Evolutionary conservation across 2,113 vertebrate genomes (phyloP).

Genomic region (Phasianus colchicus): DNA sequence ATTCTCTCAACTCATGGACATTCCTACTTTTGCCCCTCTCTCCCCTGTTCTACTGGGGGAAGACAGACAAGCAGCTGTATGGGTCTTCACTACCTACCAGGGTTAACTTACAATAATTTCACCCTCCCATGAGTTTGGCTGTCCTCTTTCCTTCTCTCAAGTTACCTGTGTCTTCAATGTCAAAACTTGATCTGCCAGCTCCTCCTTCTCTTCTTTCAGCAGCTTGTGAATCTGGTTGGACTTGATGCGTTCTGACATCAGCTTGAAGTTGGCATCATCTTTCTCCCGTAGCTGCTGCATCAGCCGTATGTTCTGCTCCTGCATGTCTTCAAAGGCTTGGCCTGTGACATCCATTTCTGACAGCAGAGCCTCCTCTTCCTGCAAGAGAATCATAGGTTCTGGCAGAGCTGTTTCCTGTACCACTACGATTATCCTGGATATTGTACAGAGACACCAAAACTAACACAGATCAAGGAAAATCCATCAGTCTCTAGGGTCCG

Average conservation of each 20-base stretch:
- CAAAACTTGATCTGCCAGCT: conserved; percentile 93
- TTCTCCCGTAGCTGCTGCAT: conserved; percentile 98
- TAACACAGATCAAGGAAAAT: background rate
- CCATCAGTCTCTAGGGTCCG: background rate
- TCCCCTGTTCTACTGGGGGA: background rate
- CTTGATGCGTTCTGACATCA: conserved; percentile 98
- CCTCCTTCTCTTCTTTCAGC: conserved; percentile 97
- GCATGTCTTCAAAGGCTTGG: conserved; percentile 99
- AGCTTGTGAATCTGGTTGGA: conserved; percentile 99
- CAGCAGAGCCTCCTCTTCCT: conserved; percentile 96
- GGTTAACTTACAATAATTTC: background rate
- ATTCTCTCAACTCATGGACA: background rate
- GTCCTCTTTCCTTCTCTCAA: background rate
- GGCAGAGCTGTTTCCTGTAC: background rate
- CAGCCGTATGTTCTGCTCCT: conserved; percentile 96
- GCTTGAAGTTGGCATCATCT: conserved; percentile 97
- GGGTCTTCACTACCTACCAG: background rate
- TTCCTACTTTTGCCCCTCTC: background rate
- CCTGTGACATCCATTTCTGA: conserved; percentile 99
- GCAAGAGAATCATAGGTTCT: background rate
- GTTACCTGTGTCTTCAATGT: conserved; percentile 95
- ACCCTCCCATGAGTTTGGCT: background rate
- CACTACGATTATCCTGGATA: background rate
- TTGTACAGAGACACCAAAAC: background rate
- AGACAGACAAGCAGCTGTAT: accelerated